Evolutionary conservation across 2,888 invertebrate genomes (phyloP).

Genomic region (Suillia variegata): DNA sequence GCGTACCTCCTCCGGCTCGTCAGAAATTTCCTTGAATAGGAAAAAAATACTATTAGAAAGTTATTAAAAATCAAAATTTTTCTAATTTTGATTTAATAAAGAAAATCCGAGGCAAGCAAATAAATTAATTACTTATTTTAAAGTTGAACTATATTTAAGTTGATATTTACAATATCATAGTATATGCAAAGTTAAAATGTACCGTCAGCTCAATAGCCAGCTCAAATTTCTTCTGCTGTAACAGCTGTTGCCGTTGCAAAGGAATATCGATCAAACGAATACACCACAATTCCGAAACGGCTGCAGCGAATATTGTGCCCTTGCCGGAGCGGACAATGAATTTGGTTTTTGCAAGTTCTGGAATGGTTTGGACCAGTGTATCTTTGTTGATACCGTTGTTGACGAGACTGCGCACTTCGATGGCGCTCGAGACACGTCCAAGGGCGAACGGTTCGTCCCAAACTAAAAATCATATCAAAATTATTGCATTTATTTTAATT

Average conservation of each 20-base stretch:
- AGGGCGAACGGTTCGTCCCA: slow-evolving; percentile 94
- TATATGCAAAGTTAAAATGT: too few species aligned
- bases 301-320: slow-evolving; percentile 85
- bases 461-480: slow-evolving; percentile 61
- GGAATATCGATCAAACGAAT: slow-evolving; percentile 80
- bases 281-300: slow-evolving; percentile 87
- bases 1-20: slow-evolving; percentile 81
- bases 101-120: neutral
- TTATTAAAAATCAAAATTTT: neutral
- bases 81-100: neutral
- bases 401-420: slow-evolving; percentile 87
- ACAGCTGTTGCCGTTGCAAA: slow-evolving; percentile 81
- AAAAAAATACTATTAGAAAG: slow-evolving; percentile 28
- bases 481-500: neutral
- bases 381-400: slow-evolving; percentile 69
- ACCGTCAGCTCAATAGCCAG: slow-evolving; percentile 90
- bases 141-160: too few species aligned
- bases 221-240: slow-evolving; percentile 91
- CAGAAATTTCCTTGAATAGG: slow-evolving; percentile 81
- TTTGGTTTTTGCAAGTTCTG: slow-evolving; percentile 75
- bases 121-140: neutral
- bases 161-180: too few species aligned
- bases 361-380: slow-evolving; percentile 75
- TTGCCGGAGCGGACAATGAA: slow-evolving; percentile 75
- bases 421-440: slow-evolving; percentile 79